These are phyloP conservation scores for Amblyjoppa fuscipennis DNA, from an alignment of 2,888 invertebrate species.

Conservation along the genomic window DNA sequence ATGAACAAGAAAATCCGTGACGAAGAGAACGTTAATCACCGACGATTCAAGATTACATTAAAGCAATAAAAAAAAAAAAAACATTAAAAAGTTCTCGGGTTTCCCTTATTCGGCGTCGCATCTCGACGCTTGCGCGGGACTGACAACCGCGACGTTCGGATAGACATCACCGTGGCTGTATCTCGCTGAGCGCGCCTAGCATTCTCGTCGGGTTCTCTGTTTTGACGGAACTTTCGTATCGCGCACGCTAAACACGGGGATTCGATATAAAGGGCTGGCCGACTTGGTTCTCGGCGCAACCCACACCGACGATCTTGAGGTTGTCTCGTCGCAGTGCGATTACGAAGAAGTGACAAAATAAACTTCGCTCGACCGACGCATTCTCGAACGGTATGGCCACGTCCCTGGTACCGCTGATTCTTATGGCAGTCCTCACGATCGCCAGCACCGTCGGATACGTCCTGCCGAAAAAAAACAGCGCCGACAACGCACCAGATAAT, in stretches of 20 bases:
- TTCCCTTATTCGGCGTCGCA: conserved; percentile 1
- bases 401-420: conserved; percentile 63
- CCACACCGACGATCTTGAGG: neutral
- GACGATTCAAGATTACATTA: neutral
- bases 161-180: conserved; percentile 12
- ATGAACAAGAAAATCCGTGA: neutral
- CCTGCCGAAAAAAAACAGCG: conserved; percentile 63
- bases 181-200: conserved; percentile 11
- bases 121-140: conserved; percentile 41
- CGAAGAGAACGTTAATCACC: neutral
- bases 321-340: conserved; percentile 1
- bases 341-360: neutral
- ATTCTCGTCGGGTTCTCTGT: conserved; percentile 12
- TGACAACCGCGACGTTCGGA: conserved; percentile 38
- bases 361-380: neutral
- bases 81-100: neutral
- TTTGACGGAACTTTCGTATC: neutral
- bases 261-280: neutral
- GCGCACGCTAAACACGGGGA: neutral
- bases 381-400: conserved; percentile 60
- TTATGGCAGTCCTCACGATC: conserved; percentile 63
- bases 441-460: conserved; percentile 63
- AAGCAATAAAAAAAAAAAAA: neutral
- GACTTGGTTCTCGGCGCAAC: neutral
- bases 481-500: conserved; percentile 65